Percentiles rank a stretch among this genome's conserved stretches.
These are phyloP conservation scores for Anhinga rufa DNA, from an alignment of 2,113 vertebrate species.

Conservation along the genomic window DNA sequence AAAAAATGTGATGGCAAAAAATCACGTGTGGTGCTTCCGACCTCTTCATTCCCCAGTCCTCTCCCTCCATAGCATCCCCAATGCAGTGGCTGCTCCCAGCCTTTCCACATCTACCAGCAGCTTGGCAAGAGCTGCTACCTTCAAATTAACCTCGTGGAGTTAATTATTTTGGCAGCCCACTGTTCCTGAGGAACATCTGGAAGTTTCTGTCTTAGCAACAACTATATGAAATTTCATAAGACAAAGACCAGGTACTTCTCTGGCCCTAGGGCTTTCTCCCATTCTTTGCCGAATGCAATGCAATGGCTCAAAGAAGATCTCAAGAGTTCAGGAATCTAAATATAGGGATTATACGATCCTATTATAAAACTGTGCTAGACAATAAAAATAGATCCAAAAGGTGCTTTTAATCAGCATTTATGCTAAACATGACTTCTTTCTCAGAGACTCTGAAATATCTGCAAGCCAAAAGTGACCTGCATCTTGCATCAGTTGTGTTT, in stretches of 20 bases:
- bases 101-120: neutral
- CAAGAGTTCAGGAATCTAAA: conserved; percentile 33
- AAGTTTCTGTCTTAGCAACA: neutral
- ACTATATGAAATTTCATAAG: neutral
- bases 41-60: neutral
- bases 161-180: neutral
- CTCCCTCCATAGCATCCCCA: neutral
- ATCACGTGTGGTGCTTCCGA: neutral
- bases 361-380: conserved; percentile 10
- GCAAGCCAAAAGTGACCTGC: conserved; percentile 11
- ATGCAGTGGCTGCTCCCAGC: neutral
- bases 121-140: neutral
- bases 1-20: neutral
- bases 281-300: neutral
- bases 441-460: neutral
- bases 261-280: conserved; percentile 1
- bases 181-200: conserved; percentile 9
- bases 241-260: neutral
- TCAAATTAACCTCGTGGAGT: neutral
- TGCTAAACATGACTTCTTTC: neutral
- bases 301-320: neutral
- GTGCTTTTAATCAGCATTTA: neutral
- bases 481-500: neutral
- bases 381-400: conserved; percentile 25
- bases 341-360: conserved; percentile 8